These are phyloP conservation scores for Megalops atlanticus DNA, from an alignment of 2,113 vertebrate species.

Conservation along the genomic window DNA sequence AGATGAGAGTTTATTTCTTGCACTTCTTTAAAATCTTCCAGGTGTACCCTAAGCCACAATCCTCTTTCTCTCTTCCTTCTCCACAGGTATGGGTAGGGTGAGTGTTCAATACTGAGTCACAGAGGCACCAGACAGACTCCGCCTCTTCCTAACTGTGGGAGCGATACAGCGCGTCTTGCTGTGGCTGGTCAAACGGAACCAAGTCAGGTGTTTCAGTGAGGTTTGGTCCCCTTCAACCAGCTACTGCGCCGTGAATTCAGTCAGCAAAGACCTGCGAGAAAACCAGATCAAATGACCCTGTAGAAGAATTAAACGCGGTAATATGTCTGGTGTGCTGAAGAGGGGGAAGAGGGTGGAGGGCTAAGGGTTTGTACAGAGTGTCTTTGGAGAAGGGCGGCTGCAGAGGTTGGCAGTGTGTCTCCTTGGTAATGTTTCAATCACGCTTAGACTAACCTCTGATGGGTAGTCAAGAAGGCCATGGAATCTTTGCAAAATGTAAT, in stretches of 20 bases:
- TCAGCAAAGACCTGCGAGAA: slow-evolving; percentile 53
- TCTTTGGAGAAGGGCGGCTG: not conserved
- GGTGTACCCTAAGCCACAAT: not conserved
- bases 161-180: slow-evolving; percentile 82
- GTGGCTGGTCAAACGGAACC: slow-evolving; percentile 99
- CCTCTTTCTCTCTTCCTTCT: slow-evolving; percentile 28
- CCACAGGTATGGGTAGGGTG: slow-evolving; percentile 45
- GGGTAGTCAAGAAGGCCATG: not conserved
- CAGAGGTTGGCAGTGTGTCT: too few relatives aligned
- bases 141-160: slow-evolving; percentile 42
- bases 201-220: slow-evolving; percentile 96
- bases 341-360: not conserved
- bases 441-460: not conserved
- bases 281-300: too few relatives aligned
- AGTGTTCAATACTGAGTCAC: not conserved
- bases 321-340: not conserved
- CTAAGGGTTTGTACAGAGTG: not conserved
- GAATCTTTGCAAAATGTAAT: not conserved
- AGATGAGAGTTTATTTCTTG: not conserved
- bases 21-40: not conserved
- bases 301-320: not conserved
- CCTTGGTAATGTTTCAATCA: not conserved
- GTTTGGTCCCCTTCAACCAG: slow-evolving; percentile 99
- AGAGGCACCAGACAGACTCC: not conserved
- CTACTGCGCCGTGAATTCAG: slow-evolving; percentile 86